Percentiles rank a stretch among this genome's conserved stretches.
phyloP scores from a whole-genome alignment of 2,113 vertebrate genomes.

The Limnothrissa miodon region DNA sequence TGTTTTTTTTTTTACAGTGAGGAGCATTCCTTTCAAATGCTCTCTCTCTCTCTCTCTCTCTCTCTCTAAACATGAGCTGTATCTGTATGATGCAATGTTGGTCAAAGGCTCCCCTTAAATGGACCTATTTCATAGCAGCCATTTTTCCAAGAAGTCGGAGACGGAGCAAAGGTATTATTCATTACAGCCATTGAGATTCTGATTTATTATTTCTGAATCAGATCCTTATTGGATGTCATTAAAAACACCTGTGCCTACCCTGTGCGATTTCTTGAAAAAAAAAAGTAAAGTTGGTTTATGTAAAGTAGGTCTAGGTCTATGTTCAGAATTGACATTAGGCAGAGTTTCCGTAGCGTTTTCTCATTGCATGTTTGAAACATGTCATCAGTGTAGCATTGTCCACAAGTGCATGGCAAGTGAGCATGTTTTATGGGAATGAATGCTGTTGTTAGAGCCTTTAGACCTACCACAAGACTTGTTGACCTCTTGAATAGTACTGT shows the following conservation, averaged over 20 bases:
- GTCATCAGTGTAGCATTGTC: neutral
- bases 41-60: neutral
- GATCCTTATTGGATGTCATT: too few relatives aligned
- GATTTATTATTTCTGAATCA: too few relatives aligned
- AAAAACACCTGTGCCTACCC: too few relatives aligned
- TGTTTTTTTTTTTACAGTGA: too few relatives aligned
- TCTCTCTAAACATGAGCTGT: neutral
- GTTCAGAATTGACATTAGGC: neutral
- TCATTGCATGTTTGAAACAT: neutral
- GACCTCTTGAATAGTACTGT: too few relatives aligned
- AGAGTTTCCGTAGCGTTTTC: neutral
- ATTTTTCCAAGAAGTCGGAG: too few relatives aligned
- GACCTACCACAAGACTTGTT: neutral
- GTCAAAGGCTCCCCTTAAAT: neutral
- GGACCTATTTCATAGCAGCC: too few relatives aligned
- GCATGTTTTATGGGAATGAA: slow-evolving; percentile 1
- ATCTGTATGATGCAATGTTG: neutral
- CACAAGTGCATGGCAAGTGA: neutral
- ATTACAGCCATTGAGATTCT: too few relatives aligned
- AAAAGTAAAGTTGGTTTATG: too few relatives aligned
- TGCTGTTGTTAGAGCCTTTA: neutral
- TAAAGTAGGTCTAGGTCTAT: too few relatives aligned
- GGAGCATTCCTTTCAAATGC: neutral
- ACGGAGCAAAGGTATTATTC: too few relatives aligned
- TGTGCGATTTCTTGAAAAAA: too few relatives aligned